Percentiles rank a stretch among this genome's conserved stretches.
phyloP scores from a whole-genome alignment of 2,888 invertebrate genomes.

The Arge pagana region DNA sequence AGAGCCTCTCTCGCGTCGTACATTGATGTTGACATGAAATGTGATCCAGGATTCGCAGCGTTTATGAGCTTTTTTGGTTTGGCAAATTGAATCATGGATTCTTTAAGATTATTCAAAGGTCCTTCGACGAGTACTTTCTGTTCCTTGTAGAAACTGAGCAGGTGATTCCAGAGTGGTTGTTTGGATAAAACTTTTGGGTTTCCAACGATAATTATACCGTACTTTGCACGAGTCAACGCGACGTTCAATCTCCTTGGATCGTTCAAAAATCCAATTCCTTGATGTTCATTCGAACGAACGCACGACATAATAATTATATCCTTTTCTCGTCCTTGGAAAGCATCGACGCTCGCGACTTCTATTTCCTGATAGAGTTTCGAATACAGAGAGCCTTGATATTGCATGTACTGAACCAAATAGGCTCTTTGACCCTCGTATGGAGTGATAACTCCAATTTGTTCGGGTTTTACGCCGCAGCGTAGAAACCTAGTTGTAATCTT shows the following conservation, averaged over 20 bases:
- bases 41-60: constrained; percentile 91
- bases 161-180: constrained; percentile 98
- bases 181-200: constrained; percentile 98
- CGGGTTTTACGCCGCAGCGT: constrained; percentile 93
- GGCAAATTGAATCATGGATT: constrained; percentile 94
- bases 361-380: constrained; percentile 97
- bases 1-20: constrained; percentile 95
- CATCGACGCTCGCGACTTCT: constrained; percentile 99
- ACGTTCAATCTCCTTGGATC: constrained; percentile 98
- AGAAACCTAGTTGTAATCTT: constrained; percentile 95
- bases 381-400: constrained; percentile 95
- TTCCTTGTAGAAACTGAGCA: constrained; percentile 96
- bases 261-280: constrained; percentile 98
- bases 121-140: constrained; percentile 97
- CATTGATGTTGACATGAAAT: constrained; percentile 97
- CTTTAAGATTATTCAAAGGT: constrained; percentile 94
- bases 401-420: constrained; percentile 98
- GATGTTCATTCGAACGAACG: constrained; percentile 97
- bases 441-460: constrained; percentile 98
- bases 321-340: constrained; percentile 98
- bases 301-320: constrained; percentile 99
- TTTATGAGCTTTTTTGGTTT: constrained; percentile 96
- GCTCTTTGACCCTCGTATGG: constrained; percentile 99
- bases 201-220: constrained; percentile 97
- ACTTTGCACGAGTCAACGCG: constrained; percentile 95